Evolutionary conservation across 2,113 vertebrate genomes (phyloP), one percentile per base, ranked within the genome.

Genomic region (Lanius collurio): DNA sequence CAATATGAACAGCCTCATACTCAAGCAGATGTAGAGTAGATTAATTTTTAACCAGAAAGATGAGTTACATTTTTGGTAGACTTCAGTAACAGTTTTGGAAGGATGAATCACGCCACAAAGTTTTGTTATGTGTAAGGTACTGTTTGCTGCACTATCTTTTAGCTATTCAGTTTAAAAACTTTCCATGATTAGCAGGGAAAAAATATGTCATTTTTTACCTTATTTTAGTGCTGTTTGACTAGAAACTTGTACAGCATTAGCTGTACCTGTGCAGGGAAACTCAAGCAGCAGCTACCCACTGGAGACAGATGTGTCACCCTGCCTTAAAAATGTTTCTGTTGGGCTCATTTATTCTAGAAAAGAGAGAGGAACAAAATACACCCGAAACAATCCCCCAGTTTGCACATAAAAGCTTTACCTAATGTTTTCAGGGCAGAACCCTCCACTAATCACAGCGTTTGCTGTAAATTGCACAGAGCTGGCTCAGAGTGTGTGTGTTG

Each of bases 291-390:
- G 70, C 77, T 89, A 52, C 69, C 81, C 94, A 42, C 82, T 63
- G 59, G 90, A 77, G 89, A 84, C 50, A 83, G 68, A 83, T 87
- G 73, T 93, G 84, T 95, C 90, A 93, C 47, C 21, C 28, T 10
- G 63, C n/a, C 69, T 94, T 85, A 82, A 77, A 93, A 83, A 91
- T 49, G 63, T 90, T 95, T 90, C 78, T 90, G 39, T 73, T 94
- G 82, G 39, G 59, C 80, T 95, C 70, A 85, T 95, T 94, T 95
- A 55, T 78, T 79, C 31, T 11, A 65, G 62, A 87, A 62, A 12
- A 47, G 82, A 87, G 63, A 90, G 63, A 53, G 63, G 71, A 80
- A 77, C 70, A 88, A 95, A 91, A 87, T 4, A 80, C 33, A 71
- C 26, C 67, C 31, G 1, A 77, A 95, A 80, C 90, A 93, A 87